Percentiles rank a stretch among this genome's conserved stretches.
Evolutionary conservation across 2,797 vertebrate genomes (phyloP).

Genomic region (Anas bahamensis): DNA sequence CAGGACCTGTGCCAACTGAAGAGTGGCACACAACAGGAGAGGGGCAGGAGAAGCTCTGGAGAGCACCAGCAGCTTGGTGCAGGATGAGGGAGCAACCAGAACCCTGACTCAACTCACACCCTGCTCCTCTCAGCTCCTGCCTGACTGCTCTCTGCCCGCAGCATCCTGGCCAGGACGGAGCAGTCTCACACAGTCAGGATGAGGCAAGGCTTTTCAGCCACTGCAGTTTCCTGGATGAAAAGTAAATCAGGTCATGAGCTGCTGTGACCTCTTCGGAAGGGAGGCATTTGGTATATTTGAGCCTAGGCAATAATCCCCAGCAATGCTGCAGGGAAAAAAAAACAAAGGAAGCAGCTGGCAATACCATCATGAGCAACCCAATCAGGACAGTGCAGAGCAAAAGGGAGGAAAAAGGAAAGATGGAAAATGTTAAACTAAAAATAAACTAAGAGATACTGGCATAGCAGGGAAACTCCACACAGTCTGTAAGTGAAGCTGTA

Average conservation of each 20-base stretch:
- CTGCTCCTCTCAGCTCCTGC: background rate
- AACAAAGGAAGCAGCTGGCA: constrained; percentile 10
- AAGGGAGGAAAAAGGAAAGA: background rate
- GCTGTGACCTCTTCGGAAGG: background rate
- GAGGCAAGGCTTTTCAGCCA: background rate
- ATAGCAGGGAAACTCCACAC: background rate
- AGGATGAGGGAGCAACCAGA: background rate
- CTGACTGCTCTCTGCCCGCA: background rate
- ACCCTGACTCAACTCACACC: background rate
- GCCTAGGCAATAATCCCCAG: constrained; percentile 44
- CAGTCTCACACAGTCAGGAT: rapidly evolving
- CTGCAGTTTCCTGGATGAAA: background rate
- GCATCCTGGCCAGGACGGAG: background rate
- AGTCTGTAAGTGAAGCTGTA: constrained; percentile 41
- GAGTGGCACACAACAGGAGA: background rate
- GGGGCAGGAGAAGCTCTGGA: background rate
- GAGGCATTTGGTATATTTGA: background rate
- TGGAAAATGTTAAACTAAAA: constrained; percentile 59
- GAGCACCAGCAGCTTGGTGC: background rate
- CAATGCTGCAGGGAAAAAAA: background rate
- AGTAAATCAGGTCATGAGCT: constrained; percentile 55
- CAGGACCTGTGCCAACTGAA: background rate
- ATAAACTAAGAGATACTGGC: constrained; percentile 42
- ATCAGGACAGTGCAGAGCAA: background rate
- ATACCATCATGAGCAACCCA: background rate